Base-by-base conservation (phyloP, 2,888 invertebrate genomes). In the Lissocephala sabroskyi region DNA sequence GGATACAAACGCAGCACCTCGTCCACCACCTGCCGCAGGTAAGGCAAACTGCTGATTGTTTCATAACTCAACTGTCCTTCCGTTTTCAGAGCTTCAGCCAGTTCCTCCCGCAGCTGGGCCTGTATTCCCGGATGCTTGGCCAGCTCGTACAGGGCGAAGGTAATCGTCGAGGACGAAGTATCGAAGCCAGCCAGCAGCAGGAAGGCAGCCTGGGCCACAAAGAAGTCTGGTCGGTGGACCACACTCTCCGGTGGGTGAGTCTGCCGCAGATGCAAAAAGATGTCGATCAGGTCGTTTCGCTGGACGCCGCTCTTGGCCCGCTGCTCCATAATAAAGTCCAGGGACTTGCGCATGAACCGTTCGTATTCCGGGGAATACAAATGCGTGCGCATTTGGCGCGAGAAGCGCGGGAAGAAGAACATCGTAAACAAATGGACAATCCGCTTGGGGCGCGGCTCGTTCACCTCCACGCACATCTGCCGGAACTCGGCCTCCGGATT, bases 241-340 rank as follows among this genome's bases (percentile, higher is more conserved):
- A 82, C 63, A 14, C 65, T 68, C 6, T 60, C 59, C 29, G 19
- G 36, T 1, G 45, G 56, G 37, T 52, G 61, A 9, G 58, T 62
- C 19, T 82, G 75, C 45, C 79, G 84, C 19, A 87, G 49, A 19
- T 83, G 82, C 39, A 87, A 62, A n/a, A 87, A 74, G 11, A 86
- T 73, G 37, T 87, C 86, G 11, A 88, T 83, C 2, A 87, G 79
- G 62, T 88, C 87, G 37, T 85, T 79, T 3, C 86, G 75, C 19
- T 79, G 80, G 1, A 59, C 49, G 0, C 84, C 85, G 7, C 79
- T 80, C 2, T 73, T 59, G 29, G 82, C 77, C 1, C 88, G 80
- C 3, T 83, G 70, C 0, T 70, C 57, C 17, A 87, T 80, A 0
- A 83, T 82, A n/a, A 81, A 78, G 60, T 82, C 82, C 30, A 87